Evolutionary conservation across 2,888 invertebrate genomes (phyloP), one percentile per base, ranked within the genome.

Genomic region (Pristionchus fissidentatus): DNA sequence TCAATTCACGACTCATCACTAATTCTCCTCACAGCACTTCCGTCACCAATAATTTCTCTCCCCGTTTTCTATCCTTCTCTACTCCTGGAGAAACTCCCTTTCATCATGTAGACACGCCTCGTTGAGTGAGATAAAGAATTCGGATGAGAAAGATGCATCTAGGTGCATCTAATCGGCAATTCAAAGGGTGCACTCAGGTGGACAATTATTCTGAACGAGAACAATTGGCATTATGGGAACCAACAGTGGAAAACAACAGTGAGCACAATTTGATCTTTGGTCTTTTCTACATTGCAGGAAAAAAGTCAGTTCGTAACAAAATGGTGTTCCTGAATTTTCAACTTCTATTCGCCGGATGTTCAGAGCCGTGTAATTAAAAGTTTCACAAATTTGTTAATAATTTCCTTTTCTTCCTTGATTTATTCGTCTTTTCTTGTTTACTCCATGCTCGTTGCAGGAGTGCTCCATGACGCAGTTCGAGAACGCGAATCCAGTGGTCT

Each of bases 401-500:
- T 49, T 49, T 77, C 35, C 49, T 32, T 77, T n/a, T 77, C 26
- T 49, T 26, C 19, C 22, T 0, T 19, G 41, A 1, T 43, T 13
- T 49, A 32, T 0, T 15, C 2, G 2, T 8, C 41, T 4, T 3
- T 70, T 70, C 1, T 70, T 22, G 41, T 70, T 35, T 0, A 4
- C 2, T 10, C 35, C 2, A 1, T 66, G 1, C 7, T 19, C 62
- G 0, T 35, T 26, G 43, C 41, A 70, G 70, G 41, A 13, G 41
- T 41, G 41, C 41, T 43, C 43, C 26, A 81, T 81, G 81, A 35
- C 49, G 8, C 81, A 81, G 46, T 81, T 81, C n/a, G 81, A 81
- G 38, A 81, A 81, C 66, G 81, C 66, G 22, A 66, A 62, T 81
- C 81, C 81, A 57, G 66, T 66, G 29, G 32, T 81, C 29, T 81